Percentiles rank a stretch among this genome's conserved stretches.
These are phyloP conservation scores for Polymixis lichenea DNA, from an alignment of 2,888 invertebrate genomes.

Conservation along the genomic window DNA sequence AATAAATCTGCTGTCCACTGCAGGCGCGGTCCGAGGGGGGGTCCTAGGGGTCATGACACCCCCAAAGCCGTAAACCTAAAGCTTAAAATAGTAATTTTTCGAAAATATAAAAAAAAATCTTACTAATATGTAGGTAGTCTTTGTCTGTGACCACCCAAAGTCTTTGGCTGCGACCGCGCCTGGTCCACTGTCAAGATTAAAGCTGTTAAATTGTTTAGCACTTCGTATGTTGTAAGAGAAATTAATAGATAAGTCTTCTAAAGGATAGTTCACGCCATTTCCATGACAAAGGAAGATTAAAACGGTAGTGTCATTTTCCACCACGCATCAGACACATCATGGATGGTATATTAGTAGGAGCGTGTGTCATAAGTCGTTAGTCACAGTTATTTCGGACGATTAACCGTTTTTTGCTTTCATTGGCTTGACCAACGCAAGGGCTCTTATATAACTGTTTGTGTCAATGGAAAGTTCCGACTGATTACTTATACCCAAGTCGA, in stretches of 20 bases:
- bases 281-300: conserved; percentile 6
- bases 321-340: conserved; percentile 24
- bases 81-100: no score
- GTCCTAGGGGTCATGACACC: no score
- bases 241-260: neutral
- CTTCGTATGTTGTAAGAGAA: neutral
- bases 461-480: conserved; percentile 28
- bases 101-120: no score
- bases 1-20: neutral
- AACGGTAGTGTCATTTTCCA: neutral
- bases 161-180: no score
- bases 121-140: no score
- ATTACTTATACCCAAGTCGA: conserved; percentile 1
- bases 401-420: conserved; percentile 39
- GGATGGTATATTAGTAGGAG: conserved; percentile 19
- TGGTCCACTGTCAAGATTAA: neutral
- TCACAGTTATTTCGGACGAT: conserved; percentile 39
- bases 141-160: no score
- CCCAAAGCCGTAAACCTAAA: no score
- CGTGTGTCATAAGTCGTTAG: conserved; percentile 39
- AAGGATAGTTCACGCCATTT: neutral
- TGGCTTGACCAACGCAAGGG: conserved; percentile 26
- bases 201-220: neutral
- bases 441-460: conserved; percentile 39
- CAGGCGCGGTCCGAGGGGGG: no score